Base-by-base conservation (phyloP, 1,140 invertebrate genomes). In the Drosophila punjabiensis region DNA sequence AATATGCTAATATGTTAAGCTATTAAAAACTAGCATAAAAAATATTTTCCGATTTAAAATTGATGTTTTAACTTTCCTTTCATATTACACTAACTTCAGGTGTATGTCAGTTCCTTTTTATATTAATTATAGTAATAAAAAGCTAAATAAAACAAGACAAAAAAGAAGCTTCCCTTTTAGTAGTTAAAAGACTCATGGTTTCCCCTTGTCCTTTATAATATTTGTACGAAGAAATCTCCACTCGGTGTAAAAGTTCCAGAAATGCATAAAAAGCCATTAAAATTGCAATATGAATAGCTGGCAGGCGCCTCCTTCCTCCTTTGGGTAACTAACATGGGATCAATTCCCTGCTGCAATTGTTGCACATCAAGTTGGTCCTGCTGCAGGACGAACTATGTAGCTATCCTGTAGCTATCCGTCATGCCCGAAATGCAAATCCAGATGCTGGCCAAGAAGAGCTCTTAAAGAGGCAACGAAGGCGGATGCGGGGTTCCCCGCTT, bases 371-470 rank as follows among this genome's bases (percentile, higher is more conserved):
- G 53, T 82, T 71, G 43, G 55, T 63, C 30, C 47, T 33, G 47
- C 45, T 14, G 35, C 50, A 81, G 59, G 56, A 74, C 35, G 37
- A 14, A 52, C 28, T 47, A 47, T 39, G 32, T n/a, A n/a, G n/a
- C n/a, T 11, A 8, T 43, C 41, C 41, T 18, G 30, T 30, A 18
- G 37, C 45, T 53, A 65, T 79, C 62, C 79, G 79, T 87, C 80
- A 74, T 70, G 20, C 33, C 52, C 24, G 48, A 77, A 88, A 88
- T 87, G 84, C 83, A 87, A 88, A 87, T 83, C 60, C 30, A 64
- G 39, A 47, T 61, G 65, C 67, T 78, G 33, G 66, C 58, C 50
- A 53, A 66, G 45, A 52, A 16, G 20, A 33, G 48, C 35, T 50
- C 41, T 67, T 66, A 61, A 64, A 61, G 50, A 59, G 47, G 43